These are phyloP conservation scores for Deladenus siricidicola DNA, from an alignment of 2,888 invertebrate species.

Conservation along the genomic window DNA sequence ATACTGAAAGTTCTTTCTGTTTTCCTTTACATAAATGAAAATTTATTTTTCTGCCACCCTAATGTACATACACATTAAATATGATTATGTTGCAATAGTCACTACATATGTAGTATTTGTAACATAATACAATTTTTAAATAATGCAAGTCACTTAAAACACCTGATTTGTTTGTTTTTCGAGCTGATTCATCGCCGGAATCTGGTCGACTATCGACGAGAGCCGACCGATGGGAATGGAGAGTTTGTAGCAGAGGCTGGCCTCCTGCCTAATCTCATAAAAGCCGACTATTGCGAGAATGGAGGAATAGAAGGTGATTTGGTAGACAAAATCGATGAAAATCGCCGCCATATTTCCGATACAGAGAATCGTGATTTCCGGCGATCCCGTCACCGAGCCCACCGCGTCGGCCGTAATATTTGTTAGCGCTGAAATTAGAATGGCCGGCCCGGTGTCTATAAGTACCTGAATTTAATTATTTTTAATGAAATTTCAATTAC, in stretches of 20 bases:
- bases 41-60: too few species aligned
- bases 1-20: too few species aligned
- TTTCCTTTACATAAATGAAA: too few species aligned
- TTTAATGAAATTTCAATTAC: neutral
- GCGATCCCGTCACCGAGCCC: slow-evolving; percentile 45
- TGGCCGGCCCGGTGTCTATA: slow-evolving; percentile 47
- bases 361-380: slow-evolving; percentile 46
- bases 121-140: neutral
- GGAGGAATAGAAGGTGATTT: slow-evolving; percentile 27
- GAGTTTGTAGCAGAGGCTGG: slow-evolving; percentile 23
- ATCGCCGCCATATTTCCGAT: slow-evolving; percentile 45
- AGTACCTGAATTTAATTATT: slow-evolving; percentile 28
- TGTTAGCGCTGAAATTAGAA: slow-evolving; percentile 46
- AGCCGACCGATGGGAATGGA: slow-evolving; percentile 12
- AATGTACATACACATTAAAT: too few species aligned
- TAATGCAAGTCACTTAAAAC: too few species aligned
- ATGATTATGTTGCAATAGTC: too few species aligned
- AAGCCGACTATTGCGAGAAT: slow-evolving; percentile 44
- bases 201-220: too few species aligned
- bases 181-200: too few species aligned
- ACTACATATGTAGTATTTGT: too few species aligned
- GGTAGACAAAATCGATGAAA: slow-evolving; percentile 42
- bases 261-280: slow-evolving; percentile 40
- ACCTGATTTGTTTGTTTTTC: too few species aligned
- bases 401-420: slow-evolving; percentile 48